Conservation (phyloP, 30 jellyfish, hydroid and myxozoan species). For the Clytia hemisphaerica region DNA sequence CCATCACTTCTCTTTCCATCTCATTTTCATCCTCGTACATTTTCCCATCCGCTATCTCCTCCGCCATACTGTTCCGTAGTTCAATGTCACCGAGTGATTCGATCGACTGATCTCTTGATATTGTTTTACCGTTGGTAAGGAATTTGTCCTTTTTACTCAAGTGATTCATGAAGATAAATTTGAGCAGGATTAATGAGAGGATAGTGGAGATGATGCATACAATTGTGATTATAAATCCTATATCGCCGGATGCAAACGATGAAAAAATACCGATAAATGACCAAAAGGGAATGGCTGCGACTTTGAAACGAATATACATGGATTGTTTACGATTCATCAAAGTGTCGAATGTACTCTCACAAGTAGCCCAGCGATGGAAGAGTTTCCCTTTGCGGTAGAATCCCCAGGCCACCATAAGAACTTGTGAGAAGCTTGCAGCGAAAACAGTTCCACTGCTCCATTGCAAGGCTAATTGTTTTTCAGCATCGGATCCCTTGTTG, state of each 20-base stretch:
- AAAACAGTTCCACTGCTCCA: slow-evolving; percentile 2
- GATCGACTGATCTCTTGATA: no score
- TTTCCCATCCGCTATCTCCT: no score
- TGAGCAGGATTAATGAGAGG: slow-evolving; percentile 7
- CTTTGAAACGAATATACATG: slow-evolving; percentile 5
- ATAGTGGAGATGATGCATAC: not conserved
- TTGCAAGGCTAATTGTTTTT: slow-evolving; percentile 10
- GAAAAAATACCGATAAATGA: not conserved
- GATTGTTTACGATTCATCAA: not conserved
- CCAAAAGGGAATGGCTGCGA: slow-evolving; percentile 22
- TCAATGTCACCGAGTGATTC: no score
- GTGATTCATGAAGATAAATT: slow-evolving; percentile 24
- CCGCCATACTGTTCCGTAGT: no score
- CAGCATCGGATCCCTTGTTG: not conserved
- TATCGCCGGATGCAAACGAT: slow-evolving; percentile 13
- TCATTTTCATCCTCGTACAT: no score
- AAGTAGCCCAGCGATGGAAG: slow-evolving; percentile 16
- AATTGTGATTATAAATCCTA: not conserved
- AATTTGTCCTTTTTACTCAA: slow-evolving; percentile 2
- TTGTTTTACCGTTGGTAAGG: no score
- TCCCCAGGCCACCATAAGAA: slow-evolving; percentile 12
- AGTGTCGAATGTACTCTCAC: not conserved
- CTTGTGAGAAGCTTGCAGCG: slow-evolving; percentile 9
- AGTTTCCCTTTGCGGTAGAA: not conserved
- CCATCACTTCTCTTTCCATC: no score